Evolutionary conservation across 2,888 invertebrate species (phyloP).

Genomic region (Autographa pulchrina): DNA sequence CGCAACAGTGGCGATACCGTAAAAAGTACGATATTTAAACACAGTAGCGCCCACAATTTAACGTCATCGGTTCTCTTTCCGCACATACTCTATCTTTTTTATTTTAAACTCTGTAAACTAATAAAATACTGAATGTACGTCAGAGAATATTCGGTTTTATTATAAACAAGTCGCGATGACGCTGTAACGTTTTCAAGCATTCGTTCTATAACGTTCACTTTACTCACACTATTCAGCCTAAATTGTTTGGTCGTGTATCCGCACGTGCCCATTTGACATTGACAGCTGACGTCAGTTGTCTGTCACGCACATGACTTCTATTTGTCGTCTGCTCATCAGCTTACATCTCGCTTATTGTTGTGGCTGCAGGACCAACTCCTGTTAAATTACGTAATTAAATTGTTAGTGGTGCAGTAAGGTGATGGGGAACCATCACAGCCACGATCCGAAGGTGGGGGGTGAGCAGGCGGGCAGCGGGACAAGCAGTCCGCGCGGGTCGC

Average conservation of each 20-base stretch:
- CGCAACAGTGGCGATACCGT: no score
- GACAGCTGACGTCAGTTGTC: conserved; percentile 54
- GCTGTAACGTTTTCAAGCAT: no score
- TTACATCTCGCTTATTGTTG: conserved; percentile 35
- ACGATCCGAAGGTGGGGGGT: conserved; percentile 70
- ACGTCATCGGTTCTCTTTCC: no score
- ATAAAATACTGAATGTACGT: background rate
- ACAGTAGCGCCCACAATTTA: no score
- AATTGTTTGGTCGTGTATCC: conserved; percentile 26
- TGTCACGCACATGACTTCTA: conserved; percentile 49
- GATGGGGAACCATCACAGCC: conserved; percentile 84
- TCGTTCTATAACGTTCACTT: background rate
- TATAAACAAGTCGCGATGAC: conserved; percentile 3
- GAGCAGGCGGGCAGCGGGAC: conserved; percentile 78
- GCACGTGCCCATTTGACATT: conserved; percentile 39
- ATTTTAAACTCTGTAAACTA: no score
- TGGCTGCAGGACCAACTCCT: conserved; percentile 36
- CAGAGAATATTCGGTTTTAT: background rate
- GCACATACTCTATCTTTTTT: no score
- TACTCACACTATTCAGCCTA: background rate
- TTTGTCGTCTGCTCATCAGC: conserved; percentile 45
- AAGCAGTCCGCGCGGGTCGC: conserved; percentile 82
- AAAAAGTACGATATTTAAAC: no score
- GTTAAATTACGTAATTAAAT: conserved; percentile 51
- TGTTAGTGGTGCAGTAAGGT: conserved; percentile 37